These are phyloP conservation scores for Troides aeacus DNA, from an alignment of 2,888 invertebrate species.

Conservation along the genomic window DNA sequence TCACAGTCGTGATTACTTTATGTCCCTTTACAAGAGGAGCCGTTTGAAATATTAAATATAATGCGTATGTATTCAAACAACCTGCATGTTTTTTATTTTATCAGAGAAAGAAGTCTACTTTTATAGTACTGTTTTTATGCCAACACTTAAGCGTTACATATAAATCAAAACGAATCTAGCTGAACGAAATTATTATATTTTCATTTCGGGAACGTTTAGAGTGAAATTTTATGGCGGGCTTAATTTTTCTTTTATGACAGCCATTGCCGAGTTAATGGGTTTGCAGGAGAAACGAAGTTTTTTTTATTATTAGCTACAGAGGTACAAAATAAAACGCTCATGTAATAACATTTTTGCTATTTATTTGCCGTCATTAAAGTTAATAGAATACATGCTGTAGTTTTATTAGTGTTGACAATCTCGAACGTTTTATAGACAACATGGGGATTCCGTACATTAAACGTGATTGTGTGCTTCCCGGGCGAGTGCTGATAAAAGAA, in stretches of 20 bases:
- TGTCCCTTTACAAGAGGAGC: no score
- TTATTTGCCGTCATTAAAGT: conserved; percentile 23
- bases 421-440: no score
- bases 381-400: conserved; percentile 7
- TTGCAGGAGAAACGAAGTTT: conserved; percentile 31
- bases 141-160: conserved; percentile 34
- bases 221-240: conserved; percentile 40
- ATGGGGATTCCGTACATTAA: no score
- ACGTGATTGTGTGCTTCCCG: no score
- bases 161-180: conserved; percentile 36
- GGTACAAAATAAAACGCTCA: conserved; percentile 19
- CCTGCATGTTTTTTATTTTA: not conserved
- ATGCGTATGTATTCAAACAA: not conserved
- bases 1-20: no score
- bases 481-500: no score
- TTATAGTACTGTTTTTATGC: conserved; percentile 25
- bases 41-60: no score
- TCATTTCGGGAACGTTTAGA: conserved; percentile 37
- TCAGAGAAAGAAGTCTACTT: not conserved
- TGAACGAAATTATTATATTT: conserved; percentile 40
- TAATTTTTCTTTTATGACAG: conserved; percentile 43
- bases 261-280: conserved; percentile 34
- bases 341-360: conserved; percentile 26
- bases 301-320: conserved; percentile 34
- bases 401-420: no score